Evolutionary conservation across 2,113 vertebrate species (phyloP), one percentile per base, ranked within the genome.

Genomic region (Proterorhinus semilunaris): DNA sequence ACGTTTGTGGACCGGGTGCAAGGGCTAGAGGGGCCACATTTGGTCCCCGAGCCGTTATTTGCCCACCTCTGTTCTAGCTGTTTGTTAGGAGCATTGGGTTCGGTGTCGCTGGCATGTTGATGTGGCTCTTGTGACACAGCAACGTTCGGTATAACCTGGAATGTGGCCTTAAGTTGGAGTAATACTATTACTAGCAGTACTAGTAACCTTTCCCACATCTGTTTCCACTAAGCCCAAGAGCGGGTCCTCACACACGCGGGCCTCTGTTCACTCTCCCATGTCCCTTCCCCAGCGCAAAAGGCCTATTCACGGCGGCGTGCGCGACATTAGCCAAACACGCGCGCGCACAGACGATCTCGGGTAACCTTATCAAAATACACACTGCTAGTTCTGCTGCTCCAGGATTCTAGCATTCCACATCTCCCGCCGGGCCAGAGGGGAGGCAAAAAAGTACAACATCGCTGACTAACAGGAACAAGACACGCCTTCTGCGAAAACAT

Each of bases 301-400:
- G 62, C 54, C 72, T 62, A 0, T 15, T 71, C 64, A 70, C 6
- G 7, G 16, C 3, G 54, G 72, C 72, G 82, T 73, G 9, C 68
- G 81, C 85, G 81, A 81, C 81, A 61, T 52, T 66, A 71, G 51
- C 62, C 63, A 72, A 65, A 76, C 74, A 70, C 27, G 44, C 63
- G 51, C 71, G 69, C 63, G 49, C 53, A 65, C 69, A 70, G 65
- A 57, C n/a, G 59, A 11, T 11, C 68, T 75, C 75, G 21, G 49
- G 58, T 76, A 65, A 73, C 83, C 66, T 78, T 81, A 75, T 81
- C 81, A 79, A 87, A 83, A 88, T 66, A 88, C 73, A 83, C 85
- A 80, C 68, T 78, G 68, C 36, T 51, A 83, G 50, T 74, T 72
- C 54, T 21, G 59, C 76, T 65, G 64, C 55, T 80, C 69, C 71